A percentile compares a stretch with the other conserved stretches of the same genome.
Conservation (phyloP, 2,113 vertebrate species). For the Rissa tridactyla region DNA sequence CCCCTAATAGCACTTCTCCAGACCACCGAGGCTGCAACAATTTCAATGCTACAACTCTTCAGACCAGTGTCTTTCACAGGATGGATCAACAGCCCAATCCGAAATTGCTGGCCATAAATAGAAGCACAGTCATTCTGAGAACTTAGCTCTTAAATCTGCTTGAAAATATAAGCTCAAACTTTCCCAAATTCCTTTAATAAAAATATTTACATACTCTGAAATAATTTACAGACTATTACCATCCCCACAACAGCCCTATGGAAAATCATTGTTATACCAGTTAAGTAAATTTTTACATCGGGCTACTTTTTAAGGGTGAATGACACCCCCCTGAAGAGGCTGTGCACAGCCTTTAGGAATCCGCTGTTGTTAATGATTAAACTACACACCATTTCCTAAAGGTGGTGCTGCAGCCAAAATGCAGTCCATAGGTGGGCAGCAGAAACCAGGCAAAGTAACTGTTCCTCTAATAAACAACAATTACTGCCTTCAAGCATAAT, state of each 20-base stretch:
- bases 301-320: neutral
- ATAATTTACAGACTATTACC: neutral
- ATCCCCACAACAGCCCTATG: neutral
- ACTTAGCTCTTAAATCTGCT: neutral
- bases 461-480: slow-evolving; percentile 7
- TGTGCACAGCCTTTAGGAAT: neutral
- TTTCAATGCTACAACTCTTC: neutral
- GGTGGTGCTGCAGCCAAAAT: slow-evolving; percentile 52
- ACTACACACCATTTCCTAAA: slow-evolving; percentile 25
- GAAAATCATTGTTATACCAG: neutral
- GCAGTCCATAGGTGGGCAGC: neutral
- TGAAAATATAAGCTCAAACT: neutral
- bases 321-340: neutral
- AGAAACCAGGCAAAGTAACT: slow-evolving; percentile 27
- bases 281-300: neutral
- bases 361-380: slow-evolving; percentile 28
- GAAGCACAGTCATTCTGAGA: neutral
- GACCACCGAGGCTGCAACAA: neutral
- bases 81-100: neutral
- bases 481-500: slow-evolving; percentile 28
- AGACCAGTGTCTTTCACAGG: neutral
- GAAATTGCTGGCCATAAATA: neutral
- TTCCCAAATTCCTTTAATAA: neutral
- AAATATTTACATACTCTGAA: neutral
- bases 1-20: neutral